phyloP scores from a whole-genome alignment of 2,888 invertebrate species.

The Stenchaetothrips biformis region DNA sequence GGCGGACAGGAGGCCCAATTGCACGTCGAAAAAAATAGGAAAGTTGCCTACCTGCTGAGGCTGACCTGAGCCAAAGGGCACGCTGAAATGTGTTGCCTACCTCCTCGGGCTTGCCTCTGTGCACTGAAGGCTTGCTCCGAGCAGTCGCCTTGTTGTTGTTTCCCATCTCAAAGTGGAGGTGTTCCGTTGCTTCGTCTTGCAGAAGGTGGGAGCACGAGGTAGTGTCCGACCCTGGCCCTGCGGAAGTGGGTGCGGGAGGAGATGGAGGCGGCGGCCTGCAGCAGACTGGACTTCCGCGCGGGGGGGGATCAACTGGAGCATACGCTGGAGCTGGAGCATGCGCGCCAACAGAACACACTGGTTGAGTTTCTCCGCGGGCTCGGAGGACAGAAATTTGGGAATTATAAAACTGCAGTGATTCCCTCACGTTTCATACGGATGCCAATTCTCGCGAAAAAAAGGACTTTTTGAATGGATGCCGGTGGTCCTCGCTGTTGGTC shows the following conservation, averaged over 20 bases:
- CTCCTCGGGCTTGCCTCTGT: not conserved
- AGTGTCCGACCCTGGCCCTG: constrained; percentile 65
- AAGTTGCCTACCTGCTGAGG: not conserved
- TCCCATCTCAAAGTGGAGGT: too few relatives aligned
- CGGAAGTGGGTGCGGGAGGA: constrained; percentile 82
- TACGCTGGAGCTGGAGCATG: constrained; percentile 68
- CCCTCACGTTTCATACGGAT: too few relatives aligned
- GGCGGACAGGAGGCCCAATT: not conserved
- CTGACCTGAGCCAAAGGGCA: not conserved
- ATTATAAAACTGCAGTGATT: too few relatives aligned
- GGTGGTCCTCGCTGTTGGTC: too few relatives aligned
- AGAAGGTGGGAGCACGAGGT: constrained; percentile 75
- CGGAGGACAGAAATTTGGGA: too few relatives aligned
- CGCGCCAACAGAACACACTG: constrained; percentile 78
- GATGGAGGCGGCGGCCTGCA: constrained; percentile 75
- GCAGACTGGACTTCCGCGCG: constrained; percentile 60
- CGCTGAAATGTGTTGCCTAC: not conserved
- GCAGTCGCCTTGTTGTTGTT: too few relatives aligned
- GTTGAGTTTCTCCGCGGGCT: too few relatives aligned
- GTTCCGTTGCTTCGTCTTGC: constrained; percentile 38
- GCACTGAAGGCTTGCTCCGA: too few relatives aligned
- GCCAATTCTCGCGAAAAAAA: too few relatives aligned
- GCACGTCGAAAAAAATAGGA: not conserved
- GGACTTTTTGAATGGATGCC: too few relatives aligned
- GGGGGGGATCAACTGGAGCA: constrained; percentile 62